Conservation (phyloP, 2,888 invertebrate species). For the Drosophila quasianomalipes region DNA sequence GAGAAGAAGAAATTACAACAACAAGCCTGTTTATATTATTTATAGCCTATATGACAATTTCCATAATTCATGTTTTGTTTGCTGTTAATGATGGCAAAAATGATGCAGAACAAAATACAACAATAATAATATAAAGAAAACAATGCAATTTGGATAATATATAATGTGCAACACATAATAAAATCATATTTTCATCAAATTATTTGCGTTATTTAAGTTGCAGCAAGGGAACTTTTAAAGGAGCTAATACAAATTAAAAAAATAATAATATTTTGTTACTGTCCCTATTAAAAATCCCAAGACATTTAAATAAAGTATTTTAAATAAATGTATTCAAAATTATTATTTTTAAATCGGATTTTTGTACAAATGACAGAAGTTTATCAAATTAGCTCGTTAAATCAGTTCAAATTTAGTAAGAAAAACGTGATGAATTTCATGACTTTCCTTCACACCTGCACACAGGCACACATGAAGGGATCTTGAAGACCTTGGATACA, state of each 20-base stretch:
- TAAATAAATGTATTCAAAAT: not conserved
- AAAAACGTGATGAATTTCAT: not conserved
- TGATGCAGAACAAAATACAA: conserved; percentile 24
- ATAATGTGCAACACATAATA: conserved; percentile 48
- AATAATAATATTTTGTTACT: not conserved
- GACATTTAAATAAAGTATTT: conserved; percentile 9
- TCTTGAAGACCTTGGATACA: not conserved
- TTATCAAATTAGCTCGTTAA: not conserved
- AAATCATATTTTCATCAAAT: conserved; percentile 37
- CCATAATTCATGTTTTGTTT: conserved; percentile 35
- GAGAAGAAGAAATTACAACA: conserved; percentile 47
- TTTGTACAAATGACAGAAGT: not conserved
- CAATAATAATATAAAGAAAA: conserved; percentile 42
- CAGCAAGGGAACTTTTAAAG: not conserved
- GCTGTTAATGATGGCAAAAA: conserved; percentile 34
- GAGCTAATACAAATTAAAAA: not conserved
- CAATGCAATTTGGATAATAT: conserved; percentile 28
- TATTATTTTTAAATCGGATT: not conserved
- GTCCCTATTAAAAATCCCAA: not conserved
- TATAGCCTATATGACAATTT: conserved; percentile 36
- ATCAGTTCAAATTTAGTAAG: not conserved
- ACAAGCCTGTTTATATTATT: conserved; percentile 25
- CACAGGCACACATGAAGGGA: not conserved
- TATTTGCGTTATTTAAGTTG: conserved; percentile 1
- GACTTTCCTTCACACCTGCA: not conserved